These are phyloP conservation scores for Tetranychus cinnabarinus DNA, from an alignment of 1,140 invertebrate genomes.

Conservation along the genomic window DNA sequence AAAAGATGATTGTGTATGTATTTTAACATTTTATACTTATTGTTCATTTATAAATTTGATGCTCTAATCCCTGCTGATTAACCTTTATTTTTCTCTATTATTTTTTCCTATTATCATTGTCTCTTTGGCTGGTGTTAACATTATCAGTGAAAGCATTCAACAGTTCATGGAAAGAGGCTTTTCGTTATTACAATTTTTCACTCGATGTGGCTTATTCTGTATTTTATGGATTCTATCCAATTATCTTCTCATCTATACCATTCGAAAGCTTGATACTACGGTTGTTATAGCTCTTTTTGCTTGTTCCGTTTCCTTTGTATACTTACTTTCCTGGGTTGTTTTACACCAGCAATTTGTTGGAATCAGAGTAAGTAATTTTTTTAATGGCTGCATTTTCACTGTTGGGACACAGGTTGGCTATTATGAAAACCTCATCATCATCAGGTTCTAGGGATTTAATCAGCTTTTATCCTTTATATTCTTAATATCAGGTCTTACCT, in stretches of 20 bases:
- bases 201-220: conserved; percentile 61
- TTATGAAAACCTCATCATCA: too few relatives aligned
- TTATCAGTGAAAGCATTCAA: conserved; percentile 16
- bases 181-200: conserved; percentile 16
- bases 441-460: too few relatives aligned
- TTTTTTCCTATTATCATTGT: too few relatives aligned
- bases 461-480: too few relatives aligned
- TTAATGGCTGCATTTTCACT: neutral
- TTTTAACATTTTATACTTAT: neutral
- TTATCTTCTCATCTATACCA: conserved; percentile 65
- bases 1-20: neutral
- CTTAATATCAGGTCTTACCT: too few relatives aligned
- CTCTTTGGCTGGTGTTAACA: conserved; percentile 8
- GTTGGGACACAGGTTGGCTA: neutral
- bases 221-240: conserved; percentile 72
- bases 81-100: too few relatives aligned
- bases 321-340: conserved; percentile 82
- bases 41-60: too few relatives aligned
- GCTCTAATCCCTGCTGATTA: too few relatives aligned
- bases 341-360: conserved; percentile 87
- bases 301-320: conserved; percentile 74
- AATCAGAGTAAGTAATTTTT: conserved; percentile 45
- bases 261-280: conserved; percentile 58
- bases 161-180: conserved; percentile 17
- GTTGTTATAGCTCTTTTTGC: conserved; percentile 78